Base-by-base conservation (phyloP, 1,140 invertebrate species). In the Geopemphigus sp. region DNA sequence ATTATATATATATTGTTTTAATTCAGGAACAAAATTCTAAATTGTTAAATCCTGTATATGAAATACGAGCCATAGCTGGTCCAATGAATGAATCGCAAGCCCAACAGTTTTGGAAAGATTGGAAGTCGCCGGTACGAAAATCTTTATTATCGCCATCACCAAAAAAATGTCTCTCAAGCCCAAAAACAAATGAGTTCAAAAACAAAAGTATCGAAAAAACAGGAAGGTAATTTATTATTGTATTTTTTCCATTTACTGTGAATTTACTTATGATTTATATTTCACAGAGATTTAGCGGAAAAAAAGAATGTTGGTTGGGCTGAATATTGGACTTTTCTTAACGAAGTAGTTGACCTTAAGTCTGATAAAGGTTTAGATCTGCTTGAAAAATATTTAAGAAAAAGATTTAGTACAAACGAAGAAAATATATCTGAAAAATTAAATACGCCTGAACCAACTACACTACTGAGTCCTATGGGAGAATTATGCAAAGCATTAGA, bases 301-400 rank as follows among this genome's bases (percentile, higher is more conserved):
- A 88, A 93, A 84, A 89, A 90, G 84, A 89, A 91, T 47, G 87
- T 95, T 0, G 87, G 88, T n/a, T 97, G 95, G 95, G 91, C 90
- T 82, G 95, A 97, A 84, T 95, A 94, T 85, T 97, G 95, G 95
- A 89, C 91, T 4, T 97, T 97, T 84, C 86, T 97, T 10, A 90
- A 93, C 82, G 88, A 88, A 8, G 95, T 93, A 84, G 88, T 91
- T 11, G 91, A 97, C 86, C 87, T 97, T 4, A 85, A 90, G 0
- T 90, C 90, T 1, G 83, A 86, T 0, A 90, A 92, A 80, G 95
- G 94, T 4, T 86, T 97, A 1, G 82, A 85, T 0, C 86, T 90
- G 53, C 84, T 97, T 0, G 94, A 97, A 85, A 87, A 88, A 29
- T 92, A 93, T 86, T 85, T 97, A 3, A 88, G 88, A 82, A 85